Evolutionary conservation across 1,140 invertebrate species (phyloP), one percentile per base, ranked within the genome.

Genomic region (Cotesia chilonis): DNA sequence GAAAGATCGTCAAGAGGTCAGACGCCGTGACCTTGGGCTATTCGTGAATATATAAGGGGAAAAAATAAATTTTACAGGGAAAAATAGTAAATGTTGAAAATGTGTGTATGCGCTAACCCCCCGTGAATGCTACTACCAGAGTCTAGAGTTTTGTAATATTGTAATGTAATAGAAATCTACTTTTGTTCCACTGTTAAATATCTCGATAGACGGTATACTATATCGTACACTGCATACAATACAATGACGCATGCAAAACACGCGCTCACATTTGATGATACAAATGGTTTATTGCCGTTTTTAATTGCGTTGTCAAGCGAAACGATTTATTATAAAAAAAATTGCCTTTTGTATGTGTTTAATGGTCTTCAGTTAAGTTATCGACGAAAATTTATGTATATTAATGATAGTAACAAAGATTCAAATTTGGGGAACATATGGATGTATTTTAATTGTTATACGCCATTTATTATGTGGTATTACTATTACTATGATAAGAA

Each of bases 241-340:
- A 79, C 80, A 81, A 80, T 82, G 82, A 84, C 81, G 5, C 41
- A 85, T 84, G 84, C 82, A 82, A 84, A 85, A 85, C 74, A 78
- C 69, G 41, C 41, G 41, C 3, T 6, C 10, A 47, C 41, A 47
- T 47, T 47, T 47, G 41, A 77, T 78, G 36, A 82, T 83, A 78
- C 76, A 81, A 82, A 82, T 79, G 79, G 79, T 28, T 52, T 20
- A 72, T 72, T 54, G 38, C 70, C 78, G 76, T 77, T 82, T 83
- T 85, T 85, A 84, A 85, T 84, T 84, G 81, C 79, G 71, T 76
- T 77, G 74, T 64, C 20, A 70, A 54, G 70, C 70, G 64, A 65
- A 72, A 72, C 71, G 73, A 60, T 59, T 36, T 54, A 28, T 28
- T 28, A 57, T 20, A 12, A 17, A 10, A 61, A 68, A 10, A 61